Evolutionary conservation across 2,113 vertebrate genomes (phyloP), one percentile per base, ranked within the genome.

Genomic region (Apeltes quadracus): DNA sequence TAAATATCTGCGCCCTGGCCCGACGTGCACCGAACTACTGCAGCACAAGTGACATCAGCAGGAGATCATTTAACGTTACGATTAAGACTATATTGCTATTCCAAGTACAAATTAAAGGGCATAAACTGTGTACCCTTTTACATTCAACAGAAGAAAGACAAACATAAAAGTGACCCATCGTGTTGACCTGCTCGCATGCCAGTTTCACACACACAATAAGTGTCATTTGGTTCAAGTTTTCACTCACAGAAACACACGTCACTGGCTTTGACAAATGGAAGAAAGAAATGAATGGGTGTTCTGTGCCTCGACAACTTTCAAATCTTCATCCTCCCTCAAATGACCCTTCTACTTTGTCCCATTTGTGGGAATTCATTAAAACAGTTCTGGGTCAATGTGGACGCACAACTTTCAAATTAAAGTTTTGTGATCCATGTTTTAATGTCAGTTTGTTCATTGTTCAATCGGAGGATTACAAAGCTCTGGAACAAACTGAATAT

Each of bases 171-270:
- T 14, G 72, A 61, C 72, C 74, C 18, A 14, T 48, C 20, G 5
- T 63, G 43, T 63, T 16, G 61, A 66, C 61, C 59, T 12, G 12
- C 34, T 63, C 10, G 12, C 34, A 59, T 57, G 61, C 43, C 44
- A 67, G 62, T 70, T 84, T 87, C 78, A 89, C 80, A 82, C 72
- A 76, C 70, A 75, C 54, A 13, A 29, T 38, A 66, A n/a, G n/a
- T 46, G 44, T 53, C 10, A 1, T 51, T 61, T 77, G 53, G 80
- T 64, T 72, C 9, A 75, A 63, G 46, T 44, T 54, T 7, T 20
- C 12, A 14, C 7, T 79, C 13, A 14, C 18, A 41, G 72, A 66
- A 72, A 69, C 58, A 67, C 43, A 36, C 18, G n/a, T 36, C 12
- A 36, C 36, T 8, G 20, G 32, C 1, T 11, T 14, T 3, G 16